Evolutionary conservation across 2,888 invertebrate genomes (phyloP).

Genomic region (Drosophila falleni): DNA sequence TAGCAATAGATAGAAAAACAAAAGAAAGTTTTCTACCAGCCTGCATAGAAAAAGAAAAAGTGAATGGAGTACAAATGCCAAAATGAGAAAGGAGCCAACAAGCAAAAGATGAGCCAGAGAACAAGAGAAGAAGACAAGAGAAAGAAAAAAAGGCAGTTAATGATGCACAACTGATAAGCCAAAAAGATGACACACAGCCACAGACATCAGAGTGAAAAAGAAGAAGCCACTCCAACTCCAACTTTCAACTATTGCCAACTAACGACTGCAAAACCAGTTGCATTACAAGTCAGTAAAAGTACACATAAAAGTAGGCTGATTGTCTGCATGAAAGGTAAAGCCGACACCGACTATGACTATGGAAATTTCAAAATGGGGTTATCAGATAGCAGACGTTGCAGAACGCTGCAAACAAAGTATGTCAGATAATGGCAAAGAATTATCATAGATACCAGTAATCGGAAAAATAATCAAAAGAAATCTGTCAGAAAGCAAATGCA

Average conservation of each 20-base stretch:
- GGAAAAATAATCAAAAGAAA: constrained; percentile 10
- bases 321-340: constrained; percentile 9
- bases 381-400: constrained; percentile 40
- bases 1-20: constrained; percentile 53
- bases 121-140: neutral
- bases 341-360: constrained; percentile 8
- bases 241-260: constrained; percentile 24
- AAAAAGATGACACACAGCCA: constrained; percentile 71
- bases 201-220: constrained; percentile 6
- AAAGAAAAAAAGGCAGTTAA: constrained; percentile 50
- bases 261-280: constrained; percentile 42
- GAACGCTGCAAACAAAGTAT: constrained; percentile 28
- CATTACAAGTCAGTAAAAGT: constrained; percentile 49
- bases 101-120: constrained; percentile 54
- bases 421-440: constrained; percentile 41
- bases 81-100: constrained; percentile 63
- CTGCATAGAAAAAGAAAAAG: constrained; percentile 49
- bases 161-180: constrained; percentile 79
- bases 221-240: constrained; percentile 38
- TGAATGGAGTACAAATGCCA: constrained; percentile 71
- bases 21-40: constrained; percentile 65
- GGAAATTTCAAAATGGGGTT: constrained; percentile 34
- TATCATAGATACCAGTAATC: constrained; percentile 16
- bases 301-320: constrained; percentile 45
- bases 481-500: constrained; percentile 1